These are phyloP conservation scores for Sialis lutaria DNA, from an alignment of 2,888 invertebrate genomes.

Conservation along the genomic window DNA sequence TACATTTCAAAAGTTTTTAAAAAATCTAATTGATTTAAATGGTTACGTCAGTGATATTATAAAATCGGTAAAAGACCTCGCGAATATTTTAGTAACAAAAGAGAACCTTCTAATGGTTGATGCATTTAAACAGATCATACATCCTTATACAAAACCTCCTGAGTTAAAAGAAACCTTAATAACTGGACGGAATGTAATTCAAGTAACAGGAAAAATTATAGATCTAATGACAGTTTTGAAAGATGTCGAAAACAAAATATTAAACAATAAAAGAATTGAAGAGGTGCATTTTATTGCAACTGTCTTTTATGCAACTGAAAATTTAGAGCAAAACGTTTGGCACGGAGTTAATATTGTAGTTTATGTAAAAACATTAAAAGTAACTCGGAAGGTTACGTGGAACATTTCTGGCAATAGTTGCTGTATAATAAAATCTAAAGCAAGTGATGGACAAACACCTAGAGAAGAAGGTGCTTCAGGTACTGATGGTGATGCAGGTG, in stretches of 20 bases:
- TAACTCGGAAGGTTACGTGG: constrained; percentile 11
- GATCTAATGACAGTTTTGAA: constrained; percentile 10
- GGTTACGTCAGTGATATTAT: no score
- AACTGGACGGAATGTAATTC: constrained; percentile 10
- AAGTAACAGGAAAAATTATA: constrained; percentile 10
- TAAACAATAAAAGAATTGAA: constrained; percentile 8
- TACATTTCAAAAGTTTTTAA: no score
- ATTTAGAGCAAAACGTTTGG: constrained; percentile 10
- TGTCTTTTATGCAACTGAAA: constrained; percentile 10
- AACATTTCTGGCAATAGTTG: constrained; percentile 12
- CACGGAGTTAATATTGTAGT: constrained; percentile 12
- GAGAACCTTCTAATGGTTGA: not conserved
- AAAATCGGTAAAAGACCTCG: no score
- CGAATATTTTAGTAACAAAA: not conserved
- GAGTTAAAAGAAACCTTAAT: constrained; percentile 1
- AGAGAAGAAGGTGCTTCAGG: constrained; percentile 10
- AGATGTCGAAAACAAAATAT: constrained; percentile 2
- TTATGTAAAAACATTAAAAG: constrained; percentile 10
- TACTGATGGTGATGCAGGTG: constrained; percentile 13
- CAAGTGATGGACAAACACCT: constrained; percentile 8
- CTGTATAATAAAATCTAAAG: constrained; percentile 7
- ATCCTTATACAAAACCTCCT: not conserved
- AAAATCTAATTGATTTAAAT: no score
- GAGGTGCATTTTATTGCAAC: constrained; percentile 12
- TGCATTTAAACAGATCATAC: not conserved